Conservation (phyloP, 2,113 vertebrate species). For the Cathartes aura region DNA sequence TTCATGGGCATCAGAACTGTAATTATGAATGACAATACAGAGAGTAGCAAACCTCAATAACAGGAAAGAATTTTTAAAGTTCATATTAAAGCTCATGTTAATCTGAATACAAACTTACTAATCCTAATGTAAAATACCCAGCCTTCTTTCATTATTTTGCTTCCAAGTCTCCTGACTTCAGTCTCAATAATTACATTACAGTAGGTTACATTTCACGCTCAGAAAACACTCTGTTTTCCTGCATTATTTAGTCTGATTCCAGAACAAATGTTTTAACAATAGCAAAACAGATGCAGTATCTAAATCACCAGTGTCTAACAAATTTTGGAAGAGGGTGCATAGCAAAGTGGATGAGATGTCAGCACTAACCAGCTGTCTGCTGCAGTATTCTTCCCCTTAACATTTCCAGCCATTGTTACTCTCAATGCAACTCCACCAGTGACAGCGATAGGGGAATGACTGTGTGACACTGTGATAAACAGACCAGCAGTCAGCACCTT, state of each 20-base stretch:
- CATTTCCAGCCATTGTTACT: not conserved
- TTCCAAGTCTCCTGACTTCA: not conserved
- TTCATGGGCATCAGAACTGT: not conserved
- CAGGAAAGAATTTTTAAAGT: not conserved
- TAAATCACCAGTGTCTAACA: not conserved
- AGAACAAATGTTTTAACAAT: not conserved
- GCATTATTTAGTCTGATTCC: not conserved
- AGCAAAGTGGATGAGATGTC: not conserved
- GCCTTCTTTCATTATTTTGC: not conserved
- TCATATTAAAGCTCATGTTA: not conserved
- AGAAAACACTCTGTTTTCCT: not conserved
- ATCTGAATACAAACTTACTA: not conserved
- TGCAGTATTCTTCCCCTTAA: not conserved
- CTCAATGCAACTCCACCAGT: not conserved
- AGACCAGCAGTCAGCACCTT: not conserved
- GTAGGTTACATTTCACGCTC: not conserved
- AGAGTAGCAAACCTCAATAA: not conserved
- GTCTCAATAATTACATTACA: not conserved
- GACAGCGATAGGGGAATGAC: not conserved
- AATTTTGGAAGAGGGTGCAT: not conserved
- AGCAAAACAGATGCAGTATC: not conserved
- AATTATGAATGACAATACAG: not conserved
- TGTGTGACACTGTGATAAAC: not conserved
- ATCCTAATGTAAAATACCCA: not conserved
- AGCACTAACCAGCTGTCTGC: not conserved